Conservation (phyloP, 2,888 invertebrate species). For the Aleiodes alternator region DNA sequence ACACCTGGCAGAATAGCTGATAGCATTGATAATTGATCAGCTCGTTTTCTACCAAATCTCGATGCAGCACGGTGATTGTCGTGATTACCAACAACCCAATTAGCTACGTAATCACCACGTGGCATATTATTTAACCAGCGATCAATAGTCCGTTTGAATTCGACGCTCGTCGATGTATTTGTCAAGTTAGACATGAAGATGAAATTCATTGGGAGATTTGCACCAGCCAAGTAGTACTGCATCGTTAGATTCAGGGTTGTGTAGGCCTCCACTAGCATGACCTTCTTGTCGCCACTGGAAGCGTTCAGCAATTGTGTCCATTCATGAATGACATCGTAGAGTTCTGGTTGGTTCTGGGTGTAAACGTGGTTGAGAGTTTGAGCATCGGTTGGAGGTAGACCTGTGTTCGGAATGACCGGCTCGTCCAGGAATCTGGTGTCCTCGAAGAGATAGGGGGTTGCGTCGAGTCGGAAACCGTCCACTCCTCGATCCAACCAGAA, state of each 20-base stretch:
- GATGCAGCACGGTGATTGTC: slow-evolving; percentile 76
- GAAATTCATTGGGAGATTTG: slow-evolving; percentile 81
- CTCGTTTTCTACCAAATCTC: slow-evolving; percentile 75
- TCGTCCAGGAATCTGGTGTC: slow-evolving; percentile 64
- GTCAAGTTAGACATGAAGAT: slow-evolving; percentile 76
- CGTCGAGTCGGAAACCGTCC: slow-evolving; percentile 78
- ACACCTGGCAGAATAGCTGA: slow-evolving; percentile 81
- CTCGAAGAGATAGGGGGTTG: slow-evolving; percentile 65
- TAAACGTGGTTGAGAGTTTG: slow-evolving; percentile 69
- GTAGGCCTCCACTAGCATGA: slow-evolving; percentile 82
- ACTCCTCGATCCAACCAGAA: slow-evolving; percentile 79
- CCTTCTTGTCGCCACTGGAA: slow-evolving; percentile 71
- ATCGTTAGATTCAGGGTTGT: slow-evolving; percentile 76
- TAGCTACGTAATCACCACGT: slow-evolving; percentile 77
- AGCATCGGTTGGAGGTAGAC: slow-evolving; percentile 59
- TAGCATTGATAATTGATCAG: slow-evolving; percentile 79
- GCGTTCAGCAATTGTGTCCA: slow-evolving; percentile 79
- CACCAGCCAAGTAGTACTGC: slow-evolving; percentile 72
- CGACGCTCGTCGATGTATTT: slow-evolving; percentile 75
- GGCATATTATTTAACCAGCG: slow-evolving; percentile 80
- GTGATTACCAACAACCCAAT: slow-evolving; percentile 83
- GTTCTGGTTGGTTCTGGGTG: slow-evolving; percentile 67
- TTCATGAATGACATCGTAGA: slow-evolving; percentile 73
- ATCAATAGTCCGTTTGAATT: slow-evolving; percentile 77
- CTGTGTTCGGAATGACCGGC: slow-evolving; percentile 57